These are phyloP conservation scores for Lepidocyrtoides sp. DNA, from an alignment of 2,888 invertebrate species.

Conservation along the genomic window DNA sequence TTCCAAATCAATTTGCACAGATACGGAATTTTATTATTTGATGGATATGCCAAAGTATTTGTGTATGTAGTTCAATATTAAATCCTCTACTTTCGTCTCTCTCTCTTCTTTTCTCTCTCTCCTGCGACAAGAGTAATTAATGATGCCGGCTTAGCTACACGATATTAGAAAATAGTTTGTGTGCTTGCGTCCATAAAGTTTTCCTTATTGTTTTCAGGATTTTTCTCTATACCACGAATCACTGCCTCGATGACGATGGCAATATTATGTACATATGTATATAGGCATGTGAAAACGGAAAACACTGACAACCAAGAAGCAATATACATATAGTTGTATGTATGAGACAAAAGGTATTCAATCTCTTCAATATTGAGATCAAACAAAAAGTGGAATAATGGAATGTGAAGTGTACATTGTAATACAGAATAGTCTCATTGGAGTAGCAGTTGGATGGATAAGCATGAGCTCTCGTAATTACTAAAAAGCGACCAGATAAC, in stretches of 20 bases:
- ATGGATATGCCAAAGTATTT: conserved; percentile 47
- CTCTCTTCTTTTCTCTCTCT: not conserved
- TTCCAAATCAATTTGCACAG: conserved; percentile 39
- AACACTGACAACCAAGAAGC: not conserved
- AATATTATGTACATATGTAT: not conserved
- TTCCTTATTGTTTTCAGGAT: conserved; percentile 7
- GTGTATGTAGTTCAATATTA: not conserved
- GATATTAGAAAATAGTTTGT: conserved; percentile 33
- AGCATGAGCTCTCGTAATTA: conserved; percentile 26
- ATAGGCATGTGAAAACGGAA: not conserved
- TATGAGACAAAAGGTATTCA: conserved; percentile 23
- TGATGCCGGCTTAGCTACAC: conserved; percentile 59
- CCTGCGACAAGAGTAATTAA: conserved; percentile 73
- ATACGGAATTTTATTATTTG: conserved; percentile 65
- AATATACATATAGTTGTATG: not conserved
- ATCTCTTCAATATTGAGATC: conserved; percentile 49
- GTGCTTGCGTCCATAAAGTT: not conserved
- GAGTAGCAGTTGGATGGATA: not conserved
- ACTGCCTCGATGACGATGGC: not conserved
- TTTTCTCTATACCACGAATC: not conserved
- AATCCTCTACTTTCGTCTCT: not conserved
- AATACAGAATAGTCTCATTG: not conserved
- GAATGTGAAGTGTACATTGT: conserved; percentile 15
- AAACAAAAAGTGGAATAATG: conserved; percentile 63
- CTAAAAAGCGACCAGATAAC: not conserved